Evolutionary conservation across 2,797 vertebrate species (phyloP).

Genomic region (Argyrosomus regius): DNA sequence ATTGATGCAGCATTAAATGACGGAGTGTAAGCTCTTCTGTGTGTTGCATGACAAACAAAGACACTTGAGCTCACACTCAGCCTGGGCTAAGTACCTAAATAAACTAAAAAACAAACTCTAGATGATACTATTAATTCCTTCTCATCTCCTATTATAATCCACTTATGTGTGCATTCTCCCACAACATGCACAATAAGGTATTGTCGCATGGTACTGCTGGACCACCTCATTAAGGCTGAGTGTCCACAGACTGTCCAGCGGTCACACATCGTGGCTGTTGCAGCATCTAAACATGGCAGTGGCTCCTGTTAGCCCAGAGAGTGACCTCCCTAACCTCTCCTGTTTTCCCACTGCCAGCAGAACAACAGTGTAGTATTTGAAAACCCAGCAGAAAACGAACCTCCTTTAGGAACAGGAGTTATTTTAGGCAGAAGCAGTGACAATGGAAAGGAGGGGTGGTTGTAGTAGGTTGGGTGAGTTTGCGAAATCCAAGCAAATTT

Average conservation of each 20-base stretch:
- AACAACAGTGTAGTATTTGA: conserved; percentile 67
- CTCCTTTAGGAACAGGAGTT: conserved; percentile 58
- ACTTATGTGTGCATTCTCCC: conserved; percentile 29
- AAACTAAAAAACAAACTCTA: conserved; percentile 2
- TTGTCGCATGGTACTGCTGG: conserved; percentile 29
- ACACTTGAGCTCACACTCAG: not conserved
- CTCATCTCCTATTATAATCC: conserved; percentile 30
- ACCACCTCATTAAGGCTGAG: conserved; percentile 58
- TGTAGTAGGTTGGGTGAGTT: conserved; percentile 66
- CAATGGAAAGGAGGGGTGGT: conserved; percentile 65
- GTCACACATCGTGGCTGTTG: conserved; percentile 44
- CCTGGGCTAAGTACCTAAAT: conserved; percentile 4
- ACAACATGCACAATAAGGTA: conserved; percentile 34
- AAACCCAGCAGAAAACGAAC: conserved; percentile 66
- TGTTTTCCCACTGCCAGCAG: conserved; percentile 55
- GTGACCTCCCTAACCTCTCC: conserved; percentile 61
- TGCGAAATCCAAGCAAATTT: conserved; percentile 72
- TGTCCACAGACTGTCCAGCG: conserved; percentile 53
- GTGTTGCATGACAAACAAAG: not conserved
- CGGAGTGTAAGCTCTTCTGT: not conserved
- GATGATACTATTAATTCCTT: conserved; percentile 47
- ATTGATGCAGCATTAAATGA: not conserved
- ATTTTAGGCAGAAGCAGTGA: conserved; percentile 72
- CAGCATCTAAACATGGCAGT: conserved; percentile 69
- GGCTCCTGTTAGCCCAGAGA: conserved; percentile 54